Base-by-base conservation (phyloP, 2,888 invertebrate species). In the Nomada ferruginata region DNA sequence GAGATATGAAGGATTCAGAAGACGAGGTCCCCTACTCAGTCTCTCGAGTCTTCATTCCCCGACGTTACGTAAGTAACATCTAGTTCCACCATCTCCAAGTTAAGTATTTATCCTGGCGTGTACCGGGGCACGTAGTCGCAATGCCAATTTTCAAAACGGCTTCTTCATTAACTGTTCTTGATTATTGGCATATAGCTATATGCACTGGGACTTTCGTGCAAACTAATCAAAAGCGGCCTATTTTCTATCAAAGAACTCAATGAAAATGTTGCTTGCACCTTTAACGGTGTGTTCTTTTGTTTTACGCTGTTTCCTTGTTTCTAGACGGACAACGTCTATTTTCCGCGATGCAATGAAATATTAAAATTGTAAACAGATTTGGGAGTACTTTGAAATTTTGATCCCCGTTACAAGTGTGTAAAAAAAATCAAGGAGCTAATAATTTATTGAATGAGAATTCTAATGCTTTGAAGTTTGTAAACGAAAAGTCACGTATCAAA, bases 1-100 rank as follows among this genome's bases (percentile, higher is more conserved):
- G 55, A 88, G 85, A 88, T 88, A 88, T 84, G 88, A 87, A 88
- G 86, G 83, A 84, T 84, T 88, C 85, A 18, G 70, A 75, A 85
- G 80, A 83, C 55, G 83, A 85, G 71, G 50, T 85, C 26, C 11
- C 57, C 71, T 57, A 59, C 69, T n/a, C 65, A 20, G 44, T 65
- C 65, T 75, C 69, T 73, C 72, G 47, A 23, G 71, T 61, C 57
- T 72, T 63, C 77, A 23, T 69, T 66, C 36, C 44, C 26, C 72
- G 10, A 29, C 59, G 55, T 76, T 80, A 69, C 77, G 11, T 65
- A 69, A 79, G 75, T 60, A 79, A 76, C 84, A 79, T 79, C 76
- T 76, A 77, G 75, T 68, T 79, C 80, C 57, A 68, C 61, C 63
- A 73, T 72, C 68, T 47, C 55, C 75, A 52, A 69, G 59, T 87